A percentile compares a stretch with the other conserved stretches of the same genome.
Conservation (phyloP, 2,888 invertebrate genomes). For the Watsonalla cultraria region DNA sequence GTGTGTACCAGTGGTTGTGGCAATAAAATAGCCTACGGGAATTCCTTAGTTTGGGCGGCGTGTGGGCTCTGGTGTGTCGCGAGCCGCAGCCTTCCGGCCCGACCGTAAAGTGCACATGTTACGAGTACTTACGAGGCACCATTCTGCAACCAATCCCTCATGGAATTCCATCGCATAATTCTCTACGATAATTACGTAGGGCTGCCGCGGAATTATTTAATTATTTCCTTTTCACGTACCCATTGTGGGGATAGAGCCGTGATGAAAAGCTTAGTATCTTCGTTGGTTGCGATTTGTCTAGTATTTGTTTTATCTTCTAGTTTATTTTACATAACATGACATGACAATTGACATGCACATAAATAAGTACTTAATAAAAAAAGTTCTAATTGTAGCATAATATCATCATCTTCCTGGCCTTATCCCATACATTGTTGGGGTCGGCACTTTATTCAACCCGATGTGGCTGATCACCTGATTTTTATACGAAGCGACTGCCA, state of each 20-base stretch:
- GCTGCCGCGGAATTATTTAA: conserved; percentile 22
- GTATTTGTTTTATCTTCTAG: no score
- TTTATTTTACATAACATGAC: no score
- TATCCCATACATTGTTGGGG: no score
- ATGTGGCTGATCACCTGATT: no score
- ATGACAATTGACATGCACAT: no score
- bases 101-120: conserved; percentile 59
- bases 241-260: neutral
- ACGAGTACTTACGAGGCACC: conserved; percentile 34
- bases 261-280: neutral
- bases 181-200: conserved; percentile 16
- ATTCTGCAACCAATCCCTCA: conserved; percentile 21
- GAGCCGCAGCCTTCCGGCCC: conserved; percentile 26
- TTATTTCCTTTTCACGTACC: conserved; percentile 5
- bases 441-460: no score
- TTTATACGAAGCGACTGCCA: no score
- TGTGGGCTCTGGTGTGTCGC: conserved; percentile 23
- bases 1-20: conserved; percentile 23
- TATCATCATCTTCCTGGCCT: no score
- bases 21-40: conserved; percentile 38
- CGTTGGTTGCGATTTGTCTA: no score
- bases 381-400: no score
- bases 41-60: conserved; percentile 27
- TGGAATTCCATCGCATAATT: conserved; percentile 8
- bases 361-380: no score